Conservation (phyloP, 2,888 invertebrate genomes). For the Oxycera nigricornis region DNA sequence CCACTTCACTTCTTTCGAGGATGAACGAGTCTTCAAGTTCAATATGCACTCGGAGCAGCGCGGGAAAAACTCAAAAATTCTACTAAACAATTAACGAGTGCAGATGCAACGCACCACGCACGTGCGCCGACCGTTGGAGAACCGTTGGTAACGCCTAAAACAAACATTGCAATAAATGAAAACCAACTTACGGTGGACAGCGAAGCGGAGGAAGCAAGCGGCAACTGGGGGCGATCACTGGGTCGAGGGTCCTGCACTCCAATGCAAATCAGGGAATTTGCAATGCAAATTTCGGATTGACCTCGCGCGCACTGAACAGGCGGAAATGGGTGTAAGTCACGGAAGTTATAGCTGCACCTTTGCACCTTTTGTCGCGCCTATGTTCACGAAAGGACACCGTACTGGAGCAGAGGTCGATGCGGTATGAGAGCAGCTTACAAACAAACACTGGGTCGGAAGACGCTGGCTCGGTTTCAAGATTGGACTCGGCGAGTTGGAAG, state of each 20-base stretch:
- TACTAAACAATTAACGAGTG: conserved; percentile 3
- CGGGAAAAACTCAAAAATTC: too few relatives aligned
- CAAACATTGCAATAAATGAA: not conserved
- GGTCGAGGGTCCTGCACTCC: conserved; percentile 13
- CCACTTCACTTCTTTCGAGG: not conserved
- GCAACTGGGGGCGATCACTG: not conserved
- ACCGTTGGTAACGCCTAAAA: not conserved
- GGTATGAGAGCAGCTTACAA: not conserved
- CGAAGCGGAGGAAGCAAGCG: not conserved
- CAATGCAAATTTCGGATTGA: too few relatives aligned
- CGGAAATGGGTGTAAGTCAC: too few relatives aligned
- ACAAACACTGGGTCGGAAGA: too few relatives aligned
- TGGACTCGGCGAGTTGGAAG: not conserved
- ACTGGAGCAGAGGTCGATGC: too few relatives aligned
- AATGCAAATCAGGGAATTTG: too few relatives aligned
- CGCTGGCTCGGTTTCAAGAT: not conserved
- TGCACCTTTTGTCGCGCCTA: too few relatives aligned
- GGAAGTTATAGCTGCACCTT: too few relatives aligned
- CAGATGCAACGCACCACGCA: conserved; percentile 1
- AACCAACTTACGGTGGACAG: not conserved
- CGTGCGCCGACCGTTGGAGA: not conserved
- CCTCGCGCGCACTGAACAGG: too few relatives aligned
- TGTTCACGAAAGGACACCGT: too few relatives aligned
- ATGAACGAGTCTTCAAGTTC: not conserved
- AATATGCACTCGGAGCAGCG: too few relatives aligned